A percentile compares a stretch with the other conserved stretches of the same genome.
Evolutionary conservation across 2,888 invertebrate species (phyloP).

Genomic region (Cantharis nigra): DNA sequence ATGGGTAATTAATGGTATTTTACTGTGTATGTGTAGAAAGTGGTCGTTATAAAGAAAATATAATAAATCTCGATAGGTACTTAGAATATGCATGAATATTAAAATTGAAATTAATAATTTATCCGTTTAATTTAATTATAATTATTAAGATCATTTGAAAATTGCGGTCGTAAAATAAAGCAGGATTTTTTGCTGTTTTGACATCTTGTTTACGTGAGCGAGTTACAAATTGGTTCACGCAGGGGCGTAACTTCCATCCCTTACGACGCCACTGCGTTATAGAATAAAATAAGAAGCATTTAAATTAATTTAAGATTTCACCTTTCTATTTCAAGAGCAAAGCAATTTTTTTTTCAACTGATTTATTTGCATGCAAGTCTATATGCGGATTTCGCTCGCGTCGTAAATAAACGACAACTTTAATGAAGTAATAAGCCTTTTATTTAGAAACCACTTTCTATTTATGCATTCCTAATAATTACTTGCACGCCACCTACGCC

Average conservation of each 20-base stretch:
- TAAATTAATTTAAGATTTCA: background rate
- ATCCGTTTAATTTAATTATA: background rate
- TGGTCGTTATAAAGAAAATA: background rate
- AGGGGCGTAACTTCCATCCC: background rate
- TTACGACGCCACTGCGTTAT: background rate
- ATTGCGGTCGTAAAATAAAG: background rate
- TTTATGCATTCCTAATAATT: slow-evolving; percentile 50
- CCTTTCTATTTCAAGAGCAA: background rate
- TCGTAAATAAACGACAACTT: slow-evolving; percentile 21
- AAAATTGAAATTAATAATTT: background rate
- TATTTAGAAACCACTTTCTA: slow-evolving; percentile 46
- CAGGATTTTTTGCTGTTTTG: background rate
- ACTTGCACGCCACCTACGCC: slow-evolving; percentile 49
- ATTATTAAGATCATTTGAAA: background rate
- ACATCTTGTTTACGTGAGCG: background rate
- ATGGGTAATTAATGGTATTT: background rate
- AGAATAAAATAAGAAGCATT: background rate
- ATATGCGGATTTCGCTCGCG: slow-evolving; percentile 11
- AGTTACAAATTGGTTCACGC: background rate
- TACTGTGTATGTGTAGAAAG: background rate
- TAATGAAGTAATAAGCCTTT: slow-evolving; percentile 28
- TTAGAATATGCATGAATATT: background rate
- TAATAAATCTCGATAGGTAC: background rate
- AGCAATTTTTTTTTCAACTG: background rate
- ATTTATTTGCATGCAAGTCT: slow-evolving; percentile 16